phyloP scores from a whole-genome alignment of 2,888 invertebrate genomes.

The Drosophila vallismaia region DNA sequence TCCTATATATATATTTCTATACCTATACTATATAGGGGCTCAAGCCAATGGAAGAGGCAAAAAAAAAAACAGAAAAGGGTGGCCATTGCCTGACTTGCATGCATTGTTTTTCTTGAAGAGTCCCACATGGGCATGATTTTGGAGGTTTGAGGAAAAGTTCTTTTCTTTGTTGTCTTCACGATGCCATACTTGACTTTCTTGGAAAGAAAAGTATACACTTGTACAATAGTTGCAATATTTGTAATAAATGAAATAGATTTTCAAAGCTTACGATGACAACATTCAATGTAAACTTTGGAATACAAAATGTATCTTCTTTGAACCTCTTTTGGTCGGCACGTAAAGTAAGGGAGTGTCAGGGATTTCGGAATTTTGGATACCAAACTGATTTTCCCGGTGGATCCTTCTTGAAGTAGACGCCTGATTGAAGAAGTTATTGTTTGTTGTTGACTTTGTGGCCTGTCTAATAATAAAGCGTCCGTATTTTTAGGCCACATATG shows the following conservation, averaged over 20 bases:
- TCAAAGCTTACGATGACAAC: no score
- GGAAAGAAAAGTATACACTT: conserved; percentile 21
- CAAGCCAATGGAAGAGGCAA: conserved; percentile 6
- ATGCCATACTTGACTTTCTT: conserved; percentile 33
- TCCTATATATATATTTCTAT: conserved; percentile 37
- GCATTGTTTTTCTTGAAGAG: conserved; percentile 68
- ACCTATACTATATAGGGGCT: conserved; percentile 8
- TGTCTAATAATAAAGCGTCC: conserved; percentile 28
- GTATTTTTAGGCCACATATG: conserved; percentile 43
- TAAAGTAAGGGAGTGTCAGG: background rate
- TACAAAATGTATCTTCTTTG: no score
- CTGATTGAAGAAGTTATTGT: background rate
- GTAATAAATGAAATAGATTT: no score
- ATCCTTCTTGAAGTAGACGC: background rate
- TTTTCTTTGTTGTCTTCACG: conserved; percentile 36
- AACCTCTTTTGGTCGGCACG: background rate
- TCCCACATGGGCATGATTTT: conserved; percentile 21
- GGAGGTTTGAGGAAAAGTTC: conserved; percentile 10
- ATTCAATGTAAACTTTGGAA: no score
- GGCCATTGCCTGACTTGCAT: conserved; percentile 53
- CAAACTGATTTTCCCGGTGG: background rate
- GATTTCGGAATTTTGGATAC: background rate
- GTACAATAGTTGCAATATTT: background rate
- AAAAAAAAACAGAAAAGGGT: background rate
- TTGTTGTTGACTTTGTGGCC: conserved; percentile 9